Percentiles rank a stretch among this genome's conserved stretches.
Conservation (phyloP, 2,888 invertebrate species). For the Mythimna albipuncta region DNA sequence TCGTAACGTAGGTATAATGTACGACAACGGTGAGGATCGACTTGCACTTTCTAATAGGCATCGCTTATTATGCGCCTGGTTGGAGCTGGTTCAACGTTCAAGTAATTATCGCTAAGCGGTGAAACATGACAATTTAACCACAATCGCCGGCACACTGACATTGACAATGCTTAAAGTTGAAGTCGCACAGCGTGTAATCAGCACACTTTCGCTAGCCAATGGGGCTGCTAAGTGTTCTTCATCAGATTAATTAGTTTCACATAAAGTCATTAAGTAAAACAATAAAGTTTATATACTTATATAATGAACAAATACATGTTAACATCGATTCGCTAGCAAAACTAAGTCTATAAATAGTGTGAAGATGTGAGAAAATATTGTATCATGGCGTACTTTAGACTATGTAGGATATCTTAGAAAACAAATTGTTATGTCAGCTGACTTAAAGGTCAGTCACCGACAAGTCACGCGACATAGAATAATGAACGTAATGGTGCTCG, state of each 20-base stretch:
- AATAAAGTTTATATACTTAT: neutral
- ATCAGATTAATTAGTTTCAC: constrained; percentile 2
- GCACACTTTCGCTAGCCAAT: constrained; percentile 71
- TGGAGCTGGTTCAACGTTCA: constrained; percentile 71
- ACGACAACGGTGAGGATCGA: constrained; percentile 64
- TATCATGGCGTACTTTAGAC: neutral
- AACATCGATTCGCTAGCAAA: constrained; percentile 39
- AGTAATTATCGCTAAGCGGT: constrained; percentile 77
- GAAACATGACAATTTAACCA: constrained; percentile 79
- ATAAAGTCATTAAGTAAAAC: neutral
- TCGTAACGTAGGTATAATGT: constrained; percentile 49
- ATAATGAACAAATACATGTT: neutral
- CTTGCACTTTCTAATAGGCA: constrained; percentile 79
- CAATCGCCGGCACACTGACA: constrained; percentile 80
- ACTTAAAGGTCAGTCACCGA: constrained; percentile 12
- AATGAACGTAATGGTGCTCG: neutral
- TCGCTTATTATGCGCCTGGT: constrained; percentile 73
- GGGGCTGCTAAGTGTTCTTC: constrained; percentile 33
- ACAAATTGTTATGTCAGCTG: constrained; percentile 21
- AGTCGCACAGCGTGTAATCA: constrained; percentile 74
- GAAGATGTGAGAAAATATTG: constrained; percentile 4
- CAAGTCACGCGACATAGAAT: constrained; percentile 7
- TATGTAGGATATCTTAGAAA: constrained; percentile 3
- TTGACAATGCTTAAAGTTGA: constrained; percentile 74
- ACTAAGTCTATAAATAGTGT: constrained; percentile 3